Percentiles rank a stretch among this genome's conserved stretches.
These are phyloP conservation scores for Phalacrocorax brasilianus DNA, from an alignment of 2,113 vertebrate genomes.

Conservation along the genomic window DNA sequence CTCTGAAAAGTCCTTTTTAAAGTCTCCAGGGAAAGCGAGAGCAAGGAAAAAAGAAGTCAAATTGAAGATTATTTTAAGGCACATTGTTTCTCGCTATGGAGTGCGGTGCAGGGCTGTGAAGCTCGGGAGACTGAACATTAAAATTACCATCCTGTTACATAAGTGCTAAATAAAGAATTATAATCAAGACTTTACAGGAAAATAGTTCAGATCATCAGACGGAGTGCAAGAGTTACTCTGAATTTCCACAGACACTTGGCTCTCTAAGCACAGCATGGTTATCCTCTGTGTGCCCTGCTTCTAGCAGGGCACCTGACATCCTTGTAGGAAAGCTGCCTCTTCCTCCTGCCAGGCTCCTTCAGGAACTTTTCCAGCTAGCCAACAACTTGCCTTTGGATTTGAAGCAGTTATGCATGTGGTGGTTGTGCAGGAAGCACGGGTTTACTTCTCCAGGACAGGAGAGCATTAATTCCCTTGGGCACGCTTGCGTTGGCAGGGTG, in stretches of 20 bases:
- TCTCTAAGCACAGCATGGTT: not conserved
- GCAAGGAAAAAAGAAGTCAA: not conserved
- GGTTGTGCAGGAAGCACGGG: not conserved
- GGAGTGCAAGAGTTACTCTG: not conserved
- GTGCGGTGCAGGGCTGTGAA: not conserved
- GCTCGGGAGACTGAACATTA: not conserved
- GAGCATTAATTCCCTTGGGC: not conserved
- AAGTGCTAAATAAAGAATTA: slow-evolving; percentile 20
- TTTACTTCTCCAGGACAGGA: not conserved
- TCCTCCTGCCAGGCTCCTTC: not conserved
- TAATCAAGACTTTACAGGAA: not conserved
- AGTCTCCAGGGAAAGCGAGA: not conserved
- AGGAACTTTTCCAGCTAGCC: not conserved
- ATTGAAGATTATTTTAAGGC: slow-evolving; percentile 26
- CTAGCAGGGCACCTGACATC: not conserved
- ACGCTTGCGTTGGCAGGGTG: not conserved
- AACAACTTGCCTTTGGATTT: not conserved
- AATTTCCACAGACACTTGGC: not conserved
- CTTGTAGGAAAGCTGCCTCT: not conserved
- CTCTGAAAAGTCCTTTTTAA: not conserved
- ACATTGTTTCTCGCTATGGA: not conserved
- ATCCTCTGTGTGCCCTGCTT: not conserved
- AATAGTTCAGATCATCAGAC: not conserved
- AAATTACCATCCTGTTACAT: slow-evolving; percentile 17
- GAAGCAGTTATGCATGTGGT: not conserved